Conservation (phyloP, 2,797 vertebrate species). For the Loriculus beryllinus region DNA sequence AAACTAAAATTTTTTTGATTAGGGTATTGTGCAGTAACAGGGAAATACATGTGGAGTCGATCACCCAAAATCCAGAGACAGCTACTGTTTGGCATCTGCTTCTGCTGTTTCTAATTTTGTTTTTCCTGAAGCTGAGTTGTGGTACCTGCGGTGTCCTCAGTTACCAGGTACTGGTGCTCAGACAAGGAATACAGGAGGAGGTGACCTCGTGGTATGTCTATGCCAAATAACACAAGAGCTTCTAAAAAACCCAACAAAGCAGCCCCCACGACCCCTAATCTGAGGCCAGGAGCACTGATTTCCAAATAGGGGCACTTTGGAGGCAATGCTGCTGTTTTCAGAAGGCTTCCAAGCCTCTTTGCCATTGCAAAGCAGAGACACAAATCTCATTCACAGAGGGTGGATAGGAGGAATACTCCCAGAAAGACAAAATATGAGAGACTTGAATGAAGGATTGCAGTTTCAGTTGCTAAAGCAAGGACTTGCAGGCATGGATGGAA, state of each 20-base stretch:
- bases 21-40: not conserved
- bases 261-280: rapidly evolving
- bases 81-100: conserved; percentile 66
- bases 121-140: conserved; percentile 16
- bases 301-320: not conserved
- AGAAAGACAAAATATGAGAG: not conserved
- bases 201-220: not conserved
- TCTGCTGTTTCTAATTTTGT: conserved; percentile 51
- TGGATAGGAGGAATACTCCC: not conserved
- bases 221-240: not conserved
- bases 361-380: not conserved
- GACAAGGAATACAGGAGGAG: not conserved
- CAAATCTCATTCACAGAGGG: not conserved
- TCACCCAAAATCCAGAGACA: conserved; percentile 53
- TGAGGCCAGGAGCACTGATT: not conserved
- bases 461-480: not conserved
- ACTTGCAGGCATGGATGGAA: not conserved
- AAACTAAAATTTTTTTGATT: not conserved
- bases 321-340: not conserved
- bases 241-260: not conserved
- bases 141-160: not conserved
- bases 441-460: not conserved
- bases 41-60: conserved; percentile 61
- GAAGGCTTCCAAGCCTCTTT: not conserved
- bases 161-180: not conserved